Conservation (phyloP, 2,113 vertebrate genomes). For the Cinclus mexicanus region DNA sequence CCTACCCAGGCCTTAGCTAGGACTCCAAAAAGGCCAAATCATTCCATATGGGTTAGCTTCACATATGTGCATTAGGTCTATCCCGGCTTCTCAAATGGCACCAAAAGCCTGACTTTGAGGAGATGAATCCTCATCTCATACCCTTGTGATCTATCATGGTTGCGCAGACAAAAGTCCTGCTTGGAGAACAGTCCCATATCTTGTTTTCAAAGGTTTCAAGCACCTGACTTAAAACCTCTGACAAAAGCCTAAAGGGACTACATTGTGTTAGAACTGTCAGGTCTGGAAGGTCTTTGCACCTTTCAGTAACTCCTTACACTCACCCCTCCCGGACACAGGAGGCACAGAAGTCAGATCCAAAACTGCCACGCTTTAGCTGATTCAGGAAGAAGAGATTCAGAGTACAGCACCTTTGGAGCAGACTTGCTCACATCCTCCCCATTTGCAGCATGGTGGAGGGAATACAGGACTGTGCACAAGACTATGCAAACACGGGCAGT, state of each 20-base stretch:
- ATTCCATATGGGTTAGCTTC: neutral
- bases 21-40: neutral
- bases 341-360: neutral
- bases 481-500: neutral
- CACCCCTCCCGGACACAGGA: neutral
- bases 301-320: neutral
- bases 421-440: neutral
- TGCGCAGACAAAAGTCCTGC: neutral
- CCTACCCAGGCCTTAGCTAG: neutral
- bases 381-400: neutral
- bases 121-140: neutral
- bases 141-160: neutral
- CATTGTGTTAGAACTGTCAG: neutral
- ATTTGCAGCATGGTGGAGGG: neutral
- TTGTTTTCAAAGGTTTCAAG: neutral
- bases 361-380: neutral
- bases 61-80: fast-evolving
- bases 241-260: neutral
- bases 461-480: neutral
- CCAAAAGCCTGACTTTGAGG: neutral
- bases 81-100: neutral
- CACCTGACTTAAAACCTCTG: neutral
- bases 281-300: neutral
- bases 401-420: neutral
- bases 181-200: neutral